phyloP scores from a whole-genome alignment of 2,113 vertebrate species.

The Eleginops maclovinus region DNA sequence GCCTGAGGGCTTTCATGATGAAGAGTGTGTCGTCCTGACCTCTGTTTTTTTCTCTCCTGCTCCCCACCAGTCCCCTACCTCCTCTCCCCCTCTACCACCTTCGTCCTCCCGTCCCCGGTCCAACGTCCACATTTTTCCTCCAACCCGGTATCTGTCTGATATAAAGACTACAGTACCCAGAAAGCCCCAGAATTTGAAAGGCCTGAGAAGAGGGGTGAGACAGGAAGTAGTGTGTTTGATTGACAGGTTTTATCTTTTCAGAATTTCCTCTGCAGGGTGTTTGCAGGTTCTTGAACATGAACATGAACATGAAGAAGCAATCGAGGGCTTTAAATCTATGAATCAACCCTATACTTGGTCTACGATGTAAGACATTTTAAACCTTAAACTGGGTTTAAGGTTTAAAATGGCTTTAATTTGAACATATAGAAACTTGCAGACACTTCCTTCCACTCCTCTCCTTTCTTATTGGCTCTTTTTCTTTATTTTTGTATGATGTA shows the following conservation, averaged over 20 bases:
- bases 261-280: conserved; percentile 33
- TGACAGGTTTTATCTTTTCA: conserved; percentile 20
- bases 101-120: conserved; percentile 86
- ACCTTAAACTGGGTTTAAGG: too few species aligned
- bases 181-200: conserved; percentile 92
- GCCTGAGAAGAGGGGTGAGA: conserved; percentile 97
- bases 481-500: conserved; percentile 19
- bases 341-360: too few species aligned
- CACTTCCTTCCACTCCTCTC: not conserved
- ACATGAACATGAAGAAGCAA: not conserved
- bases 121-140: conserved; percentile 87
- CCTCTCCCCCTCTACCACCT: conserved; percentile 80
- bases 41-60: conserved; percentile 80
- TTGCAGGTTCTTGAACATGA: conserved; percentile 36
- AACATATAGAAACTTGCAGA: conserved; percentile 48
- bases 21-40: conserved; percentile 33
- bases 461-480: not conserved
- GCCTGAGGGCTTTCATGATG: not conserved
- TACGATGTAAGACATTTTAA: too few species aligned
- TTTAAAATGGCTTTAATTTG: not conserved
- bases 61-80: conserved; percentile 75
- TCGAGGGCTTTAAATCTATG: not conserved
- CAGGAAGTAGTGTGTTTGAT: conserved; percentile 45
- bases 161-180: conserved; percentile 94
- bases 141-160: conserved; percentile 92